Base-by-base conservation (phyloP, 1,140 invertebrate species). In the Hirudo medicinalis region DNA sequence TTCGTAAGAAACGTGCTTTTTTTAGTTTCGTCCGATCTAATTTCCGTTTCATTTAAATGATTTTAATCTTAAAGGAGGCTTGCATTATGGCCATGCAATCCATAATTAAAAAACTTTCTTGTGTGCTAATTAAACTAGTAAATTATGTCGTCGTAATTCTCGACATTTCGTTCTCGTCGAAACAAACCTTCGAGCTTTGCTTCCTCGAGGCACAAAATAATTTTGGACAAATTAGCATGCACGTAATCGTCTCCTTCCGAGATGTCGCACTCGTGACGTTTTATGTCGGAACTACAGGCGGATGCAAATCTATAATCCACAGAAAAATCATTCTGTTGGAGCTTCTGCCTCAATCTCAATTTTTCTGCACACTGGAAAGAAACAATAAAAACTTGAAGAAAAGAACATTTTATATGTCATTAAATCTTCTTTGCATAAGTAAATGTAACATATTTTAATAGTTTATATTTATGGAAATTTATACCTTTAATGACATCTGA, bases 131-230 rank as follows among this genome's bases (percentile, higher is more conserved):
- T 15, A 49, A 49, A 17, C 11, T 49, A 36, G 32, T 36, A 36
- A 36, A 36, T 36, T 36, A 6, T 36, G 32, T 36, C 6, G 32
- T 6, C 2, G 11, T 13, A 17, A 49, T 49, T 49, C 1, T 49
- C 11, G 32, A 69, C 11, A 15, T 49, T 49, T 17, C 9, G 11
- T 49, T 13, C 1, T 17, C 13, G 5, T 49, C 27, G 8, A 53
- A 49, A 54, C 74, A 74, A 77, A 81, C 78, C 84, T 74, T 90
- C 90, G 79, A 89, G 89, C 40, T 88, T 84, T 11, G 89, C 88
- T 74, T 89, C 88, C 82, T 97, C 94, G 70, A 98, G 83, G 82
- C 94, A 98, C 0, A 97, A 81, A 54, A 98, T 84, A 74, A 98
- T 91, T 80, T 92, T 89, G 20, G 93, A 91, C 43, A 97, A 83